Evolutionary conservation across 2,888 invertebrate species (phyloP).

Genomic region (Frankliniella fusca): DNA sequence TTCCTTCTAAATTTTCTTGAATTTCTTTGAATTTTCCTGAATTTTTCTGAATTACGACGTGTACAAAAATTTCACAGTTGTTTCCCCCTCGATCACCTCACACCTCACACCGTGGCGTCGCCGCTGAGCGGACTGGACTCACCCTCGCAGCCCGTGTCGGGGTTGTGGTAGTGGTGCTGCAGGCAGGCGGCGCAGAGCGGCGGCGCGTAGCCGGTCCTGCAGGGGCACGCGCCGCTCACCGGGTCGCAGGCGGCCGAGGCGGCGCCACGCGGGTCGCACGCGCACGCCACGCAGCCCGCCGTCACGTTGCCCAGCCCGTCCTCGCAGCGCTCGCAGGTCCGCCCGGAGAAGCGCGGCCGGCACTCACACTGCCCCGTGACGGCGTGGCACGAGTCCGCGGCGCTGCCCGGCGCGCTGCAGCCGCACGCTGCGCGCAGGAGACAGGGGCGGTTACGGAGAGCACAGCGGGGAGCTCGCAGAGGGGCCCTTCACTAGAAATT

Average conservation of each 20-base stretch:
- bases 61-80: no score
- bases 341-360: conserved; percentile 63
- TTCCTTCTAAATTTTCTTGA: no score
- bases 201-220: conserved; percentile 81
- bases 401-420: conserved; percentile 72
- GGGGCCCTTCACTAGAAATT: no score
- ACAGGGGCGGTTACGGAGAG: neutral
- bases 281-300: conserved; percentile 74
- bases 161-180: conserved; percentile 66
- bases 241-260: conserved; percentile 65
- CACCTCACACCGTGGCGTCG: no score
- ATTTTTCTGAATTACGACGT: no score
- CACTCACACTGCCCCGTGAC: conserved; percentile 73
- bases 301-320: conserved; percentile 69
- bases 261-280: conserved; percentile 69
- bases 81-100: no score
- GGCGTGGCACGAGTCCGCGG: conserved; percentile 62
- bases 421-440: conserved; percentile 56
- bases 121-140: conserved; percentile 53
- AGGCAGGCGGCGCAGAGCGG: conserved; percentile 52
- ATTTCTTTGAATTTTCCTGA: no score
- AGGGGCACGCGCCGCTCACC: conserved; percentile 78
- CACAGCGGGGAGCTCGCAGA: neutral
- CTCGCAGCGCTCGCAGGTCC: conserved; percentile 67
- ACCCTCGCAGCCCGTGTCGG: conserved; percentile 63